phyloP scores from a whole-genome alignment of 1,140 invertebrate species.

The Pantala flavescens region DNA sequence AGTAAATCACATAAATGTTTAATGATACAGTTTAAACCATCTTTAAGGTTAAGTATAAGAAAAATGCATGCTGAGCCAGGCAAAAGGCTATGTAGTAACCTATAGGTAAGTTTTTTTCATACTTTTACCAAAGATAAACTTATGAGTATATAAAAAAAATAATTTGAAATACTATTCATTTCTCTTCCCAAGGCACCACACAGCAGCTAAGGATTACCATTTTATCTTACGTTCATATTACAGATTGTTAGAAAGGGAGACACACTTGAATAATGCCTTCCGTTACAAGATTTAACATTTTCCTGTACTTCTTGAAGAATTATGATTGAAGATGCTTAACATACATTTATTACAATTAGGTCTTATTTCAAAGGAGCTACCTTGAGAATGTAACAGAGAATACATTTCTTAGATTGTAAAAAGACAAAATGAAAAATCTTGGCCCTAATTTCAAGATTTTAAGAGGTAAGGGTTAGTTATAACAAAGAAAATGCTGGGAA shows the following conservation, averaged over 20 bases:
- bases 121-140: neutral
- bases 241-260: slow-evolving; percentile 8
- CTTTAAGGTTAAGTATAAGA: too few relatives aligned
- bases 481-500: too few relatives aligned
- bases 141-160: neutral
- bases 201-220: neutral
- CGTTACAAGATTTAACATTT: too few relatives aligned
- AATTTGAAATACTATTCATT: neutral
- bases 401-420: neutral
- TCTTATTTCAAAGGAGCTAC: slow-evolving; percentile 21
- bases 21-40: too few relatives aligned
- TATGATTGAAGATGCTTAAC: too few relatives aligned
- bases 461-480: too few relatives aligned
- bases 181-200: neutral
- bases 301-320: too few relatives aligned
- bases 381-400: neutral
- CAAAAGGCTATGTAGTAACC: neutral
- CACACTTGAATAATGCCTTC: slow-evolving; percentile 19
- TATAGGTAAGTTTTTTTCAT: neutral
- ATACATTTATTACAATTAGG: too few relatives aligned
- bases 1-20: neutral
- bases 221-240: neutral
- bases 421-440: neutral
- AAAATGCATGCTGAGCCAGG: too few relatives aligned
- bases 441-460: neutral